These are phyloP conservation scores for Myzus persicae DNA, from an alignment of 1,140 invertebrate species.

Conservation along the genomic window DNA sequence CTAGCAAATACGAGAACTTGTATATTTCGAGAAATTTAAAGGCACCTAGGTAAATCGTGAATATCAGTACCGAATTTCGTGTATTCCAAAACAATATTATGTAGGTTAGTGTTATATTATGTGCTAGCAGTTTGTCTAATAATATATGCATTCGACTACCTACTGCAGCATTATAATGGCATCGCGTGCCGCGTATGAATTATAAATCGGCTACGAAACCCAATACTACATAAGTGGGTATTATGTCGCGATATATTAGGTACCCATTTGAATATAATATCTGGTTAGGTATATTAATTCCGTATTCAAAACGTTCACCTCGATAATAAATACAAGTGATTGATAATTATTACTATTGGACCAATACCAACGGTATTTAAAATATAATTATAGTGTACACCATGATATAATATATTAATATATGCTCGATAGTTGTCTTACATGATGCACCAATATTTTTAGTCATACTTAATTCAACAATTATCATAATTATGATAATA, in stretches of 20 bases:
- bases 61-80: not conserved
- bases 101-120: not conserved
- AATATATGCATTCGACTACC: not conserved
- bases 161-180: not conserved
- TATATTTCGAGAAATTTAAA: not conserved
- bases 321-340: not conserved
- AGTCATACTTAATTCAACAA: not conserved
- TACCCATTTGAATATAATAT: no score
- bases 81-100: not conserved
- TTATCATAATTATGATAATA: not conserved
- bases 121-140: not conserved
- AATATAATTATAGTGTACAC: not conserved
- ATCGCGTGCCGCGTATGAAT: not conserved
- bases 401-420: conserved; percentile 7
- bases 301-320: not conserved
- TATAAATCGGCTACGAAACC: not conserved
- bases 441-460: not conserved
- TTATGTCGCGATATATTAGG: not conserved
- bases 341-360: not conserved
- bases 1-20: not conserved
- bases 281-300: no score
- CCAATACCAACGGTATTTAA: not conserved
- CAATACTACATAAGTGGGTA: not conserved
- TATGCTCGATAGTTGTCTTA: not conserved
- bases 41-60: not conserved